These are phyloP conservation scores for Alexandromys fortis DNA, from an alignment of 2,113 vertebrate genomes.

Conservation along the genomic window DNA sequence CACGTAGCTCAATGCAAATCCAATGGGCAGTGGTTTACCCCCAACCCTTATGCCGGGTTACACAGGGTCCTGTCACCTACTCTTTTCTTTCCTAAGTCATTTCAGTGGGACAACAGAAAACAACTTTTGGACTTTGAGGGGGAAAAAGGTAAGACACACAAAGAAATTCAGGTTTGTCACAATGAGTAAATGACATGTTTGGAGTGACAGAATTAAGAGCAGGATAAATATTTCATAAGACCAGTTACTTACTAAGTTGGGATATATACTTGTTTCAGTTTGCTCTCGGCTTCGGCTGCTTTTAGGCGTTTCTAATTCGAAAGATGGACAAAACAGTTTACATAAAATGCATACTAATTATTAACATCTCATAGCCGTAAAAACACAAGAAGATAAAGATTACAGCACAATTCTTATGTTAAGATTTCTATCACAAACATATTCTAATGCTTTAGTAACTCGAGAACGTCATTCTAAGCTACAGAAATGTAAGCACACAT, in stretches of 20 bases:
- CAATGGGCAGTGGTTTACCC: background rate
- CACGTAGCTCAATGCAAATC: background rate
- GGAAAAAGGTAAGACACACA: slow-evolving; percentile 42
- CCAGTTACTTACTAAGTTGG: slow-evolving; percentile 97
- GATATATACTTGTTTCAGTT: slow-evolving; percentile 99
- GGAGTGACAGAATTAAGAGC: slow-evolving; percentile 22
- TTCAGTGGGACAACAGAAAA: background rate
- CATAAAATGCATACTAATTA: slow-evolving; percentile 41
- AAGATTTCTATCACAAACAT: slow-evolving; percentile 16
- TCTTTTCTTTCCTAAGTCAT: background rate
- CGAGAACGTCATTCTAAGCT: slow-evolving; percentile 46
- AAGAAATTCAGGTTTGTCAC: slow-evolving; percentile 34
- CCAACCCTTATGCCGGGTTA: background rate
- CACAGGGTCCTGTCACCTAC: background rate
- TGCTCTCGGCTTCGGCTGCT: slow-evolving; percentile 98
- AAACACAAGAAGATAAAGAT: slow-evolving; percentile 62
- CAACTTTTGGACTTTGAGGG: background rate
- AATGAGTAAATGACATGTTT: slow-evolving; percentile 15
- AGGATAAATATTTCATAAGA: slow-evolving; percentile 21
- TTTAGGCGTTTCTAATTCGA: slow-evolving; percentile 95
- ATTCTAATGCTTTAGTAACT: background rate
- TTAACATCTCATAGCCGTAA: slow-evolving; percentile 27
- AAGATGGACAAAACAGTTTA: slow-evolving; percentile 79
- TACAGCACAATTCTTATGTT: slow-evolving; percentile 39
- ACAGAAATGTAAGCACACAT: background rate